Evolutionary conservation across 2,888 invertebrate species (phyloP).

Genomic region (Dysmachus trigonus): DNA sequence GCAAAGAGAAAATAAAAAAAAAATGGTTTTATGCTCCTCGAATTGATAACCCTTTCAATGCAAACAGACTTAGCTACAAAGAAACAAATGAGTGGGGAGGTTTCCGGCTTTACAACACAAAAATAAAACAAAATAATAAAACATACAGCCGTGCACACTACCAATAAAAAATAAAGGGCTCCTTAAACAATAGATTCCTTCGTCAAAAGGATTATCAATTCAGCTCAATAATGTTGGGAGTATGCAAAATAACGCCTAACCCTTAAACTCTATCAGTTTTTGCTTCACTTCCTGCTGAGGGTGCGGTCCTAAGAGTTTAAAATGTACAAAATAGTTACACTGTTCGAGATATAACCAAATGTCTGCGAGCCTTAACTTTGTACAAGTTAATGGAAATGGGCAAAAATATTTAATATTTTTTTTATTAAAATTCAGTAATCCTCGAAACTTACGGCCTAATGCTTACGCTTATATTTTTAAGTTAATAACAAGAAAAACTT

Average conservation of each 20-base stretch:
- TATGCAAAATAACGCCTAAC: neutral
- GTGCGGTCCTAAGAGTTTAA: neutral
- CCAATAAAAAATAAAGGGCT: neutral
- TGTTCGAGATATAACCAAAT: neutral
- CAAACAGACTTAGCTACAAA: neutral
- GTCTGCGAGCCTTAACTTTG: constrained; percentile 1
- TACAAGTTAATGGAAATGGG: constrained; percentile 30
- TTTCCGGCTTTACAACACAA: neutral
- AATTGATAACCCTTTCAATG: constrained; percentile 41
- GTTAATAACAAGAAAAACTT: neutral
- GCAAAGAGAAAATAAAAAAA: neutral
- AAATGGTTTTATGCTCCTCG: constrained; percentile 5
- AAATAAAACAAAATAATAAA: neutral
- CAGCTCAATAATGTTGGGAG: neutral
- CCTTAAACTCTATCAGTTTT: constrained; percentile 22
- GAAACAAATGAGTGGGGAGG: neutral
- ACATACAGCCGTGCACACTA: neutral
- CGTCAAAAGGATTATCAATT: constrained; percentile 42
- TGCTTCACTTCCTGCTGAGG: neutral
- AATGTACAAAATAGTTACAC: neutral
- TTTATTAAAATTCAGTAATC: neutral
- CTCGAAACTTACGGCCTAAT: neutral
- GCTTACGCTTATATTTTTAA: constrained; percentile 6
- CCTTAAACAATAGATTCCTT: neutral
- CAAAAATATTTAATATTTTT: neutral